These are phyloP conservation scores for Stomorhina lunata DNA, from an alignment of 2,888 invertebrate genomes.

Conservation along the genomic window DNA sequence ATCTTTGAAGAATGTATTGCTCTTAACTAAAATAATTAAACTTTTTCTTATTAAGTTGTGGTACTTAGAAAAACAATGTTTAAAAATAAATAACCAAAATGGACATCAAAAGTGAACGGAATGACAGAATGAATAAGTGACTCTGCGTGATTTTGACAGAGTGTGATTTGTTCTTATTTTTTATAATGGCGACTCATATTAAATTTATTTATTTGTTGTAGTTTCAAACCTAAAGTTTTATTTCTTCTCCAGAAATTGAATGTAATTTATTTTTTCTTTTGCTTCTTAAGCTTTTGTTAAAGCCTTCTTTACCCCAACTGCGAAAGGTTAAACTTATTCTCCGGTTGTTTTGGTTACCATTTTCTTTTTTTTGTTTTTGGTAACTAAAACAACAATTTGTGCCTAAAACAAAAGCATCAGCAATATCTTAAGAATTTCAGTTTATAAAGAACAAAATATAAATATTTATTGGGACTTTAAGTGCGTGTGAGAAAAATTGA, in stretches of 20 bases:
- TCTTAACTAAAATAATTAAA: not conserved
- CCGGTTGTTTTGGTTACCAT: constrained; percentile 2
- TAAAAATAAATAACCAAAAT: too few relatives aligned
- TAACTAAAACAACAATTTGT: constrained; percentile 4
- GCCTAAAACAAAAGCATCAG: not conserved
- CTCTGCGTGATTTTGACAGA: not conserved
- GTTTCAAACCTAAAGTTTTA: not conserved
- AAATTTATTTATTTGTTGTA: not conserved
- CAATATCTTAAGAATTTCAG: not conserved
- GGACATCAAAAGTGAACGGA: not conserved
- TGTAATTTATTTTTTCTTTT: not conserved
- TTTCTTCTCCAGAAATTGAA: not conserved
- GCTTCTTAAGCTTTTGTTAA: not conserved
- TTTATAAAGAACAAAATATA: not conserved
- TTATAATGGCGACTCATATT: not conserved
- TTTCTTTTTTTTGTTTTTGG: too few relatives aligned
- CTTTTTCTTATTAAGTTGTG: not conserved
- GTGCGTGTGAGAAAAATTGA: constrained; percentile 7
- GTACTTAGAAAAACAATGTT: not conserved
- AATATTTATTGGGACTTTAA: not conserved
- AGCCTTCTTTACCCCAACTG: not conserved
- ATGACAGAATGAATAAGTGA: not conserved
- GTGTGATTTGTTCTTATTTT: not conserved
- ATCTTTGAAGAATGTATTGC: too few relatives aligned
- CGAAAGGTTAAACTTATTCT: too few relatives aligned